Percentiles rank a stretch among this genome's conserved stretches.
Conservation (phyloP, 2,113 vertebrate genomes). For the Nyctibius bracteatus region DNA sequence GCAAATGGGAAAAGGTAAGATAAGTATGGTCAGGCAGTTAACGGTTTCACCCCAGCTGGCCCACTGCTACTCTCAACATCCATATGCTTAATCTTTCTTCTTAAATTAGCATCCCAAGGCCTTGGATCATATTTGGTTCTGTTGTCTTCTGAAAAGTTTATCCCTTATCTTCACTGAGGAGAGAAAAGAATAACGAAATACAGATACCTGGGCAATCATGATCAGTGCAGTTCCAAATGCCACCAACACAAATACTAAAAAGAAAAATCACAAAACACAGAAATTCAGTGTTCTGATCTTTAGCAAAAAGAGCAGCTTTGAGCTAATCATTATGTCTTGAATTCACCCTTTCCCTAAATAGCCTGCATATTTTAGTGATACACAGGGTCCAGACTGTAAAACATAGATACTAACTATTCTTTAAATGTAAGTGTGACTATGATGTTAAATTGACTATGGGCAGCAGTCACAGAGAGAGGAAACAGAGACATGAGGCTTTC, state of each 20-base stretch:
- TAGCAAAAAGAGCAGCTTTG: background rate
- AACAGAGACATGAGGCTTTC: background rate
- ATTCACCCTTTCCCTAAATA: background rate
- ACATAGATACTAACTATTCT: background rate
- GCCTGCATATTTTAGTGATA: background rate
- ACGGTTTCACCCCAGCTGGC: background rate
- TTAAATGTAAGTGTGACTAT: background rate
- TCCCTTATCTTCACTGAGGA: background rate
- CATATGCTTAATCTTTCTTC: background rate
- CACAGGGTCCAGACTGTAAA: background rate
- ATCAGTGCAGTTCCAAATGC: slow-evolving; percentile 96
- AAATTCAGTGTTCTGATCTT: background rate
- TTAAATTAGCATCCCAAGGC: background rate
- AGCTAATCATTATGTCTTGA: background rate
- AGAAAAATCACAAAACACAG: slow-evolving; percentile 23
- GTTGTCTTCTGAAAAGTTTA: background rate
- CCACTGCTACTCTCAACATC: background rate
- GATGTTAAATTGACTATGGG: background rate
- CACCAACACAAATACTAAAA: slow-evolving; percentile 87
- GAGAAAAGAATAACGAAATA: background rate
- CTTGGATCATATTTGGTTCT: background rate
- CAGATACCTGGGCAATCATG: slow-evolving; percentile 93
- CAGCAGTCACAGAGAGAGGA: background rate
- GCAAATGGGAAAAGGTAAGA: background rate
- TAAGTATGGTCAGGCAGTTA: background rate